Conservation (phyloP, 2,113 vertebrate species). For the Xyrauchen texanus region DNA sequence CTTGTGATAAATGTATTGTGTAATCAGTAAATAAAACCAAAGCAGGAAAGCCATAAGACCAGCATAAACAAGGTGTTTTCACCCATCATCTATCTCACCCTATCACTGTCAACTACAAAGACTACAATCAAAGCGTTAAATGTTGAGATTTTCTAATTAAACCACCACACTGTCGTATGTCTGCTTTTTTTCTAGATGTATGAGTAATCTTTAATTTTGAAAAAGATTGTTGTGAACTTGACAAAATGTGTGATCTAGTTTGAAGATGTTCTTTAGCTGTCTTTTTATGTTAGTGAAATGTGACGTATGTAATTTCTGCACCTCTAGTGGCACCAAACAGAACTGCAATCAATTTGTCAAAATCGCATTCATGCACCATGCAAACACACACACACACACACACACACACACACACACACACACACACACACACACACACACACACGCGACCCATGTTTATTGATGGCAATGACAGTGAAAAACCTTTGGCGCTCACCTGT, state of each 20-base stretch:
- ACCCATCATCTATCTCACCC: slow-evolving; percentile 13
- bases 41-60: slow-evolving; percentile 72
- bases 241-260: background rate
- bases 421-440: too few relatives aligned
- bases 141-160: background rate
- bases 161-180: background rate
- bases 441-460: too few relatives aligned
- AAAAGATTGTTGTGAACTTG: background rate
- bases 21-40: slow-evolving; percentile 61
- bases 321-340: background rate
- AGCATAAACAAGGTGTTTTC: slow-evolving; percentile 35
- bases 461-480: too few relatives aligned
- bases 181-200: background rate
- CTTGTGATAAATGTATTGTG: slow-evolving; percentile 15
- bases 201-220: slow-evolving; percentile 7
- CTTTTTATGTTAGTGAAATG: background rate
- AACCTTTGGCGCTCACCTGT: too few relatives aligned
- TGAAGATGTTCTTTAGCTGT: background rate
- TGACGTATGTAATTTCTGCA: background rate
- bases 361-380: too few relatives aligned
- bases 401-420: too few relatives aligned
- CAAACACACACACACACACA: too few relatives aligned
- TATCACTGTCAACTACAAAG: background rate
- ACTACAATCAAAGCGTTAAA: background rate
- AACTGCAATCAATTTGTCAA: background rate